Base-by-base conservation (phyloP, 1,140 invertebrate genomes). In the Panagrolaimus sp. region DNA sequence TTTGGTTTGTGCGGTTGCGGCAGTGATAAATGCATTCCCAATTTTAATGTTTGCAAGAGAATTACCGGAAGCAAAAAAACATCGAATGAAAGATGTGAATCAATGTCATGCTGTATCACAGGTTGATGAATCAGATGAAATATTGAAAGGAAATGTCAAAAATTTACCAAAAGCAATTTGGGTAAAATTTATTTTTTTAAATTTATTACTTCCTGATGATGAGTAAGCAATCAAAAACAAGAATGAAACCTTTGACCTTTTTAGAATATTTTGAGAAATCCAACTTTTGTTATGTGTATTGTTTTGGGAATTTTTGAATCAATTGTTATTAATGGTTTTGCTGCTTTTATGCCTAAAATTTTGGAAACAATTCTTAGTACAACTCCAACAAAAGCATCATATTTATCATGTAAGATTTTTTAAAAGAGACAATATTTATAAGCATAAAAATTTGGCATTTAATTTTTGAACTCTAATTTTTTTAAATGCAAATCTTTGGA, bases 301-400 rank as follows among this genome's bases (percentile, higher is more conserved):
- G 77, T 82, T 26, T 63, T 82, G 1, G 80, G 80, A 17, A 82
- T 83, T 64, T 82, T 83, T 43, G 80, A 82, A 48, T 75, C 80
- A 5, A 82, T 82, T 68, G 73, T 82, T 52, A 78, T 82, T 69
- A 82, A 82, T 47, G 80, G 80, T 15, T 82, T 82, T 62, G 74
- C 80, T 48, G 82, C 81, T 1, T 82, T 82, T 63, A 82, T 82
- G 80, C 80, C 80, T 9, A 82, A 82, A 70, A 82, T 82, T 65
- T 66, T 82, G 58, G 81, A 82, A 68, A 78, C 81, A 2, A 67
- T 82, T 15, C 62, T 82, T 24, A 78, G 71, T 38, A 82, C 79
- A 48, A 80, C 77, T 32, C 80, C 80, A 10, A 76, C 80, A 2
- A 69, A 72, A 43, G 81, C 73, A 5, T 71, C 77, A 0, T 82